These are phyloP conservation scores for Myrmophylax atrothorax DNA, from an alignment of 2,113 vertebrate genomes.

Conservation along the genomic window DNA sequence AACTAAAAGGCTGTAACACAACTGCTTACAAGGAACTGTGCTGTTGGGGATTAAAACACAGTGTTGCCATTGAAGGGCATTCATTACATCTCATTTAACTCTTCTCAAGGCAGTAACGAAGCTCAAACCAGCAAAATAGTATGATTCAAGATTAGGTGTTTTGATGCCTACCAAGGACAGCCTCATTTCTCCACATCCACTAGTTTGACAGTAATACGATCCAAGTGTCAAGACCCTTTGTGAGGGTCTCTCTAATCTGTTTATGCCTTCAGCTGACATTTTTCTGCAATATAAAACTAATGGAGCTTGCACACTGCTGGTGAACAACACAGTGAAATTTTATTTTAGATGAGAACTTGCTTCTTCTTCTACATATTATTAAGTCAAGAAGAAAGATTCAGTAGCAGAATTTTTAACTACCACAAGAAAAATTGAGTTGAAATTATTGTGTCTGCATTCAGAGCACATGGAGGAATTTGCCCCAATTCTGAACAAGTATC, in stretches of 20 bases:
- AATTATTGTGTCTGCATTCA: not conserved
- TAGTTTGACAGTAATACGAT: slow-evolving; percentile 16
- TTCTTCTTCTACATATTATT: not conserved
- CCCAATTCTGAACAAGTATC: not conserved
- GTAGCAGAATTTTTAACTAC: not conserved
- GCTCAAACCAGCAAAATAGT: not conserved
- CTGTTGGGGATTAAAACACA: not conserved
- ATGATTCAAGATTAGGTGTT: not conserved
- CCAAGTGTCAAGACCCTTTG: not conserved
- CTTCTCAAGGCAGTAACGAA: not conserved
- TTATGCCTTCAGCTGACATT: not conserved
- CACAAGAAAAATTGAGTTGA: not conserved
- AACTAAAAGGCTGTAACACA: not conserved
- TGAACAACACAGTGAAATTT: not conserved
- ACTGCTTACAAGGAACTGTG: not conserved
- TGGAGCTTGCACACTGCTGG: not conserved
- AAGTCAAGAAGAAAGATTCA: not conserved
- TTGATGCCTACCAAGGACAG: not conserved
- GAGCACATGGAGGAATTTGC: not conserved
- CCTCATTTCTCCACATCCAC: not conserved
- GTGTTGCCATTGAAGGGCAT: not conserved
- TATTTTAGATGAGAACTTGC: not conserved
- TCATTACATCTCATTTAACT: not conserved
- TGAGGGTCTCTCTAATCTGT: not conserved
- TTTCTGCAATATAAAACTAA: not conserved